phyloP scores from a whole-genome alignment of 2,113 vertebrate genomes.

The Stegostoma tigrinum region DNA sequence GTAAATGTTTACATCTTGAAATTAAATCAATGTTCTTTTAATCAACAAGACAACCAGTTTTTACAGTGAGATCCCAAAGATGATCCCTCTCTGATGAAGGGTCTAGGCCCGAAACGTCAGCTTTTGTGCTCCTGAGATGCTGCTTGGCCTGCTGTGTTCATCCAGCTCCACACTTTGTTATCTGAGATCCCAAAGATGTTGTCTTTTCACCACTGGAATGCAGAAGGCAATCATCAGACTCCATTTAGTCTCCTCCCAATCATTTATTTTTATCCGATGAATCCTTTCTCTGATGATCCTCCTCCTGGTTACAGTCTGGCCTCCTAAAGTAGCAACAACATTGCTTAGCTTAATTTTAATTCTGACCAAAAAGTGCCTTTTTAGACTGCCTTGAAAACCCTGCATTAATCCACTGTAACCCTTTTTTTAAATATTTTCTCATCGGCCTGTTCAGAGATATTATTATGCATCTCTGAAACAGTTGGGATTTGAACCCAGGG shows the following conservation, averaged over 20 bases:
- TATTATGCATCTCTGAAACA: too few species aligned
- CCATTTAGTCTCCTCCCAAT: background rate
- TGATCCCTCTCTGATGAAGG: too few species aligned
- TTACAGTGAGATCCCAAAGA: background rate
- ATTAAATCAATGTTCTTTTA: background rate
- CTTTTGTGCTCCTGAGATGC: too few species aligned
- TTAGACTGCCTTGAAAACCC: background rate
- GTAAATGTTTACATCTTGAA: background rate
- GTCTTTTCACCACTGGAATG: background rate
- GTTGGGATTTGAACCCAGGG: too few species aligned
- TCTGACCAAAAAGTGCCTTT: background rate
- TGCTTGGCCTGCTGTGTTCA: too few species aligned
- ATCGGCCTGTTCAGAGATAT: too few species aligned
- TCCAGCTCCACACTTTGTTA: too few species aligned
- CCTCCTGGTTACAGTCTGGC: background rate
- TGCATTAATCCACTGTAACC: background rate
- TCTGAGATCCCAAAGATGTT: background rate
- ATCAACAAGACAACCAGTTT: background rate
- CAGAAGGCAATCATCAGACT: background rate
- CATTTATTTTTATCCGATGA: background rate
- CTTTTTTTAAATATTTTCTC: too few species aligned
- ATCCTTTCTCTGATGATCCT: background rate
- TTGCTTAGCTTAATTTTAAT: background rate
- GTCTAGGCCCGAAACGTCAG: too few species aligned
- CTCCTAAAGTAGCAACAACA: background rate